Evolutionary conservation across 2,888 invertebrate genomes (phyloP).

Genomic region (Cephus spinipes): DNA sequence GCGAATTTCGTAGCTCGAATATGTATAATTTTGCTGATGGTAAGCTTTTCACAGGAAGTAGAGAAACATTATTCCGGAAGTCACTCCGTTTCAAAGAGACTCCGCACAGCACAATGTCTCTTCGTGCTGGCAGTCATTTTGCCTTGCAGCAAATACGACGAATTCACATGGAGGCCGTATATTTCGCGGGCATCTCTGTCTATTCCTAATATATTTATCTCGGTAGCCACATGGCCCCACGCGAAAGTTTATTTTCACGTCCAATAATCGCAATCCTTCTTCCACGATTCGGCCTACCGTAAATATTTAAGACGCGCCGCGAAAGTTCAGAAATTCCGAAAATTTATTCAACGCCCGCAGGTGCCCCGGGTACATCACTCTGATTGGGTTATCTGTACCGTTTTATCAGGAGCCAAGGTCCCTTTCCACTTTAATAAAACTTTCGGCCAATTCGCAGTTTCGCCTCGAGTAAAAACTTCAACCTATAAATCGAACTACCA

Average conservation of each 20-base stretch:
- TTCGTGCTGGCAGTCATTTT: neutral
- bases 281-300: neutral
- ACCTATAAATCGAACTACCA: neutral
- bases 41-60: slow-evolving; percentile 43
- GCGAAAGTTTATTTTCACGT: neutral
- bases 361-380: neutral
- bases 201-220: neutral
- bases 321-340: neutral
- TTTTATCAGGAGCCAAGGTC: neutral
- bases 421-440: neutral
- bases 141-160: neutral
- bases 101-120: neutral
- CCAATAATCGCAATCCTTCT: neutral
- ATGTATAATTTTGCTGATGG: neutral
- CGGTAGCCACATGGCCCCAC: neutral
- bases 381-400: neutral
- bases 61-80: slow-evolving; percentile 59
- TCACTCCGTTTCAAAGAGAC: slow-evolving; percentile 35
- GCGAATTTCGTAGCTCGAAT: neutral
- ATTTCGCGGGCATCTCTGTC: neutral
- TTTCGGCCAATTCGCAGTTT: neutral
- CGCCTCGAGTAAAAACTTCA: neutral
- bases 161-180: neutral
- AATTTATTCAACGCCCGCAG: neutral
- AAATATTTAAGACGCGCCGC: neutral